Conservation (phyloP, 2,888 invertebrate species). For the Hypselothyrea guttata region DNA sequence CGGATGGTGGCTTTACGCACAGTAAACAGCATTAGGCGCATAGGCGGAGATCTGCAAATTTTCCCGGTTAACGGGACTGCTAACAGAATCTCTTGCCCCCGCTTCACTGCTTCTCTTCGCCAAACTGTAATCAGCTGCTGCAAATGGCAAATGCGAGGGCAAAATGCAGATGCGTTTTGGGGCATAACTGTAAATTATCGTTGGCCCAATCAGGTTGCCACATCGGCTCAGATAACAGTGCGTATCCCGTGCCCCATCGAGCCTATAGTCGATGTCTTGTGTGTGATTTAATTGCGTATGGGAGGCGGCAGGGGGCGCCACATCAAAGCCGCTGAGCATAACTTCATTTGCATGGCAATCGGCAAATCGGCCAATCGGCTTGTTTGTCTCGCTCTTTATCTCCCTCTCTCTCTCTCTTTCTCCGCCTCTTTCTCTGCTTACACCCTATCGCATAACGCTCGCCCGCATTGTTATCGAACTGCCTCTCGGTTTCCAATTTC, state of each 20-base stretch:
- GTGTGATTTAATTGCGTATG: conserved; percentile 53
- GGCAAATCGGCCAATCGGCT: conserved; percentile 30
- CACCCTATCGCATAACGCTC: conserved; percentile 33
- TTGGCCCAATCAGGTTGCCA: conserved; percentile 63
- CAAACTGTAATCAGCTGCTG: conserved; percentile 44
- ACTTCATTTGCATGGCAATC: conserved; percentile 57
- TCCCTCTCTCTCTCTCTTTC: neutral
- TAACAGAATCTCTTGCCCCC: no score
- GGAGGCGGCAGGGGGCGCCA: conserved; percentile 9
- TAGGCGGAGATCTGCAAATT: conserved; percentile 8
- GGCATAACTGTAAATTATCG: conserved; percentile 60
- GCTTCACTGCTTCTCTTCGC: no score
- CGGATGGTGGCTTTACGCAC: neutral
- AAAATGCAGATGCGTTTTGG: conserved; percentile 32
- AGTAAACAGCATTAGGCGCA: conserved; percentile 29
- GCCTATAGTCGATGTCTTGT: conserved; percentile 27
- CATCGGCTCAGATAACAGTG: conserved; percentile 43
- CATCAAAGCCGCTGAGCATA: conserved; percentile 54
- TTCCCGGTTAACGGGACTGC: no score
- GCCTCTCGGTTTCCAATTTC: neutral
- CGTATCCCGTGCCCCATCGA: neutral
- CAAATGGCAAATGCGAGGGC: conserved; percentile 6
- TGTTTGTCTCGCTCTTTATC: conserved; percentile 6
- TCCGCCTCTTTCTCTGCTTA: neutral
- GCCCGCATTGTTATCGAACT: conserved; percentile 60